Conservation (phyloP, 2,113 vertebrate genomes). For the Sylvicapra grimmia region DNA sequence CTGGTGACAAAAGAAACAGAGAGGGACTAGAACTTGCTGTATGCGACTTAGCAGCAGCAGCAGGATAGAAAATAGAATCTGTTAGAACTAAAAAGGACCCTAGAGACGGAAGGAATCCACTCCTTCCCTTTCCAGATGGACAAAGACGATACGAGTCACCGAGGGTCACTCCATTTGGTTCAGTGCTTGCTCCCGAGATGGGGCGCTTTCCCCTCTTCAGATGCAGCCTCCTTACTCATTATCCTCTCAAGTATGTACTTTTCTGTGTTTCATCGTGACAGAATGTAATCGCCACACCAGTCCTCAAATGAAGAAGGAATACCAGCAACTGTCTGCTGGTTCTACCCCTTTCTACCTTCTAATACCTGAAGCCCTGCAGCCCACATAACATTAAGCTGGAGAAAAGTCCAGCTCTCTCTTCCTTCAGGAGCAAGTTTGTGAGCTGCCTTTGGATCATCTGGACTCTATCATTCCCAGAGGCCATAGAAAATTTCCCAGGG, state of each 20-base stretch:
- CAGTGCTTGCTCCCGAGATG: not conserved
- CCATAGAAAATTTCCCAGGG: accelerated
- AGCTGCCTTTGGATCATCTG: not conserved
- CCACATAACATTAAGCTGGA: not conserved
- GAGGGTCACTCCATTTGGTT: not conserved
- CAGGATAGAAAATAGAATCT: not conserved
- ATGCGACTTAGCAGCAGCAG: too few species aligned
- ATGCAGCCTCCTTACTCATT: accelerated
- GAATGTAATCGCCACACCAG: not conserved
- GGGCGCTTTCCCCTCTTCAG: not conserved
- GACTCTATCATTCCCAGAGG: not conserved
- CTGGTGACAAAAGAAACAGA: not conserved
- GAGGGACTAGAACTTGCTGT: not conserved
- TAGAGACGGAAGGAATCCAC: not conserved
- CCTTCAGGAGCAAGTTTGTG: not conserved
- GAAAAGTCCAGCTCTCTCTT: too few species aligned
- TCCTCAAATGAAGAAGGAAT: not conserved
- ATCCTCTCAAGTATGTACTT: not conserved
- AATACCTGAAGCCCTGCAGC: not conserved
- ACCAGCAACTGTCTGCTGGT: not conserved
- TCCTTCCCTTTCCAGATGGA: not conserved
- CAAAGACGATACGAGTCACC: not conserved
- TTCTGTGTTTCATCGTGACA: too few species aligned
- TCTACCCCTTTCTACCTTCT: not conserved
- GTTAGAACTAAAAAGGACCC: not conserved